Base-by-base conservation (phyloP, 2,888 invertebrate genomes). In the Taphrorychus bicolor region DNA sequence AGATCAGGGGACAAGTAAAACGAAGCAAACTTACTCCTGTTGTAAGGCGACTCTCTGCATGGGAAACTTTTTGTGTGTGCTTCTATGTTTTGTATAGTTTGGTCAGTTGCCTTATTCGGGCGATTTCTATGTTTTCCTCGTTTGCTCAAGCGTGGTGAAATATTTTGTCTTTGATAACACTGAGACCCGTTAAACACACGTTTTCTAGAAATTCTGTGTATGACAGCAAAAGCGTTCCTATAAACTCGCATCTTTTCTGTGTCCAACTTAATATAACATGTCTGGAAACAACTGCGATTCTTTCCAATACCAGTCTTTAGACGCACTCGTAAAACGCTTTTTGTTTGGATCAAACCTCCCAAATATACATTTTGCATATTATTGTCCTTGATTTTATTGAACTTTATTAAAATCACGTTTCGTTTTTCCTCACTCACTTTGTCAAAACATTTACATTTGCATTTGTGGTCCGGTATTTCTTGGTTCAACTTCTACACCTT, bases 21-120 rank as follows among this genome's bases (percentile, higher is more conserved):
- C 7, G 53, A 53, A 18, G 14, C 5, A 4, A 18, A 49, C 51
- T 51, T 57, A n/a, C 32, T 60, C 18, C 56, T 45, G 14, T 52
- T 59, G 53, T 59, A 65, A 23, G 58, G 65, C 5, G 65, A 65
- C 59, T 65, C n/a, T n/a, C 59, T 22, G 18, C 59, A 5, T 23
- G 65, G 65, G 49, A 65, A 59, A 24, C 59, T 65, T 48, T 52
- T 52, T 17, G n/a, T n/a, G n/a, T n/a, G n/a, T n/a, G n/a, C n/a
- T n/a, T n/a, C n/a, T n/a, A 65, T 14, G 23, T 65, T 54, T 9
- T 52, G 45, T 32, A 51, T 14, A 48, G 59, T 41, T 61, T 65
- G 51, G 4, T 52, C 11, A 61, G 42, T 18, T 41, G 22, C 58
- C 19, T 49, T 64, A 49, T 59, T 65, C 5, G 58, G 52, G 40